phyloP scores from a whole-genome alignment of 2,113 vertebrate species.

The Brienomyrus brachyistius region DNA sequence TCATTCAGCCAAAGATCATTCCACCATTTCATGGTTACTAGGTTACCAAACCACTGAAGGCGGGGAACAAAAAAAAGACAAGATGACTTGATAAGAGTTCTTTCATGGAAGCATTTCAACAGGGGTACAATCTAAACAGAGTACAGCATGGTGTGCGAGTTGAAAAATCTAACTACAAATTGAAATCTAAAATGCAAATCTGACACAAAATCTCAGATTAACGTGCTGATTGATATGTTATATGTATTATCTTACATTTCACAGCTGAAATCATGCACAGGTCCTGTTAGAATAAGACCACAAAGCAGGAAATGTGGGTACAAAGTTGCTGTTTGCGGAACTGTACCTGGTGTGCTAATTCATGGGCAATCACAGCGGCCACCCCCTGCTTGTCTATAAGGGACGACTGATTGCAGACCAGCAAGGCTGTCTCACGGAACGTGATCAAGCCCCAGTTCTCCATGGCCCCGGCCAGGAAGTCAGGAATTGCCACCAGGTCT shows the following conservation, averaged over 20 bases:
- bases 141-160: neutral
- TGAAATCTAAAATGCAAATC: neutral
- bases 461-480: slow-evolving; percentile 88
- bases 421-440: slow-evolving; percentile 76
- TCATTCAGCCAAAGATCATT: slow-evolving; percentile 94
- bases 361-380: slow-evolving; percentile 81
- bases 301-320: neutral
- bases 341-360: slow-evolving; percentile 89
- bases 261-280: neutral
- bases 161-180: neutral
- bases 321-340: neutral
- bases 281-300: neutral
- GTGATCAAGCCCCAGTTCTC: slow-evolving; percentile 95
- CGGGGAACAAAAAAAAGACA: neutral
- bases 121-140: neutral
- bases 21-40: slow-evolving; percentile 98
- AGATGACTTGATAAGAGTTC: neutral
- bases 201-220: neutral
- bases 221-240: neutral
- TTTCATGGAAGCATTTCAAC: neutral
- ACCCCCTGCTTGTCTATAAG: slow-evolving; percentile 76
- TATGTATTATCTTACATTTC: neutral
- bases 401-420: slow-evolving; percentile 73
- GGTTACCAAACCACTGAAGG: slow-evolving; percentile 90
- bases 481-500: slow-evolving; percentile 92